phyloP scores from a whole-genome alignment of 2,888 invertebrate genomes.

The Tetrapedia diversipes region DNA sequence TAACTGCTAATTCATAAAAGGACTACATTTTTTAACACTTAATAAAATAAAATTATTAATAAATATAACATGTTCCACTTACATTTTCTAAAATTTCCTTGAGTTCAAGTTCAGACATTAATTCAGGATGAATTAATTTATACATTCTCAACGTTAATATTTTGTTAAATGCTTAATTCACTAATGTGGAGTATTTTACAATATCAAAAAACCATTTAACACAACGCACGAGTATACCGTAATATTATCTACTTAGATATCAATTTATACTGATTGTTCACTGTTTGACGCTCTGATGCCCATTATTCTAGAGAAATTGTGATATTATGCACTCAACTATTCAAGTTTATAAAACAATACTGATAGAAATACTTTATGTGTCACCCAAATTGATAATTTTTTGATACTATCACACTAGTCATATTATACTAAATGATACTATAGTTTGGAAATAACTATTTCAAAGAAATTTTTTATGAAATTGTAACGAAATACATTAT shows the following conservation, averaged over 20 bases:
- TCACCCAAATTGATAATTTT: not conserved
- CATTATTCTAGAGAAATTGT: not conserved
- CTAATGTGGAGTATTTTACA: not conserved
- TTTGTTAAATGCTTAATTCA: slow-evolving; percentile 1
- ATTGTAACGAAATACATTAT: not conserved
- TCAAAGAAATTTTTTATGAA: not conserved
- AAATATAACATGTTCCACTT: slow-evolving; percentile 61
- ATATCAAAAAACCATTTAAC: slow-evolving; percentile 1
- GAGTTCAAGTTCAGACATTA: slow-evolving; percentile 72
- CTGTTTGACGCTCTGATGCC: not conserved
- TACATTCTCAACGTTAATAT: slow-evolving; percentile 51
- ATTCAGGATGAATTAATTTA: slow-evolving; percentile 73
- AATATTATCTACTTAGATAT: not conserved
- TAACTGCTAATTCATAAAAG: not conserved
- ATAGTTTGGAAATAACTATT: no score
- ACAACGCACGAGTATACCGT: not conserved
- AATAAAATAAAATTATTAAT: slow-evolving; percentile 1
- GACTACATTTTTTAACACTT: not conserved
- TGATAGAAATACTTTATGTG: not conserved
- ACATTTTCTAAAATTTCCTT: slow-evolving; percentile 75
- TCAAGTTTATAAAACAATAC: not conserved
- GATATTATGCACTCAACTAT: not conserved
- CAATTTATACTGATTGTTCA: not conserved
- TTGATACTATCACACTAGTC: not conserved
- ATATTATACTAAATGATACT: not conserved